These are phyloP conservation scores for Pachyramphus minor DNA, from an alignment of 2,113 vertebrate genomes.

Conservation along the genomic window DNA sequence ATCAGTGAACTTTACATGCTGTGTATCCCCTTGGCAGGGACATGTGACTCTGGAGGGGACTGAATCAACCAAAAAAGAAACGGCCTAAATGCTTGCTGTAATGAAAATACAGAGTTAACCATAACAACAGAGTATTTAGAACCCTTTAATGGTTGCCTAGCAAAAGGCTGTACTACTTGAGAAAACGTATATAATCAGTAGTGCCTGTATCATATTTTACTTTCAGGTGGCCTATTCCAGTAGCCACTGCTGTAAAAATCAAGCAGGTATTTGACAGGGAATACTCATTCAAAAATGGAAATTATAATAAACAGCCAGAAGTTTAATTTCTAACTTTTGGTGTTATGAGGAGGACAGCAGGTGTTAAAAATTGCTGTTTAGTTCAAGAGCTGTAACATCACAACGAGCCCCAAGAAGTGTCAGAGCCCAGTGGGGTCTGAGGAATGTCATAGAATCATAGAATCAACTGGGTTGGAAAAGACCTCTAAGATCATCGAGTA, in stretches of 20 bases:
- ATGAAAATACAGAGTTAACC: neutral
- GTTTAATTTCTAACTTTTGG: neutral
- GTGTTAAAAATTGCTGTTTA: neutral
- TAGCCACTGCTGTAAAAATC: neutral
- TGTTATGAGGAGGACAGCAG: neutral
- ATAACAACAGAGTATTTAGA: neutral
- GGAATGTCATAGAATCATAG: neutral
- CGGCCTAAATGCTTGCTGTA: neutral
- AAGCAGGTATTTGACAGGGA: neutral
- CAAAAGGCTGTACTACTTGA: neutral
- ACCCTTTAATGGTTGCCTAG: neutral
- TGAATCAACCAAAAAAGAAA: neutral
- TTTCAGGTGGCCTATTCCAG: neutral
- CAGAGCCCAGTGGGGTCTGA: fast-evolving
- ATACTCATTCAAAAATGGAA: neutral
- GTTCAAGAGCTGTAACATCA: neutral
- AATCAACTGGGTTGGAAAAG: neutral
- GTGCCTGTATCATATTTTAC: neutral
- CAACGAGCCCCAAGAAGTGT: fast-evolving
- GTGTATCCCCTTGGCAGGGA: neutral
- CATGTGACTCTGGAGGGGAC: neutral
- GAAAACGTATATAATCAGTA: neutral
- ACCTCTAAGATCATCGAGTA: neutral
- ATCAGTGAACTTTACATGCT: neutral
- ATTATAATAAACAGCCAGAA: neutral